These are phyloP conservation scores for Cetoscarus ocellatus DNA, from an alignment of 2,797 vertebrate species.

Conservation along the genomic window DNA sequence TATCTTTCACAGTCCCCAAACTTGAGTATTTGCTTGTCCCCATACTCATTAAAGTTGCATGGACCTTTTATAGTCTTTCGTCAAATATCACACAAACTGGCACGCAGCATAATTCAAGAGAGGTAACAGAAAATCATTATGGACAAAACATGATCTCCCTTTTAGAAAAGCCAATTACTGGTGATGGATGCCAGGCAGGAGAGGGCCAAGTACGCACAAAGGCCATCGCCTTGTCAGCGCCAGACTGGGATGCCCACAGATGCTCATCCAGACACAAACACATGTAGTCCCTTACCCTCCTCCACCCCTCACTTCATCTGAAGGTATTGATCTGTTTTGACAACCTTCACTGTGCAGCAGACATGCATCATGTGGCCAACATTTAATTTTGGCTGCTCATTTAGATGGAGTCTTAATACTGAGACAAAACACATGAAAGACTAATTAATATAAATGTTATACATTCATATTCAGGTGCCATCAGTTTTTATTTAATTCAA, in stretches of 20 bases:
- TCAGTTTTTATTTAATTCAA: too few species aligned
- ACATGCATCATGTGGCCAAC: neutral
- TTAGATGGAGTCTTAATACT: too few species aligned
- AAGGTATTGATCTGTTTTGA: slow-evolving; percentile 71
- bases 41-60: slow-evolving; percentile 56
- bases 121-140: slow-evolving; percentile 66
- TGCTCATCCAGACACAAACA: slow-evolving; percentile 10
- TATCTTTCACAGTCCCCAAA: slow-evolving; percentile 3
- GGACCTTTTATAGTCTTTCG: slow-evolving; percentile 45
- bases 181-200: slow-evolving; percentile 56
- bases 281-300: slow-evolving; percentile 9
- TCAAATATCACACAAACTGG: slow-evolving; percentile 53
- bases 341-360: slow-evolving; percentile 41
- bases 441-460: too few species aligned
- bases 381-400: neutral
- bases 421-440: too few species aligned
- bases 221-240: slow-evolving; percentile 45
- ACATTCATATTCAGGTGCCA: too few species aligned
- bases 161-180: slow-evolving; percentile 67
- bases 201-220: slow-evolving; percentile 60
- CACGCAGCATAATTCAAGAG: slow-evolving; percentile 30
- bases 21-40: slow-evolving; percentile 26
- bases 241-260: neutral
- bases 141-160: slow-evolving; percentile 62
- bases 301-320: slow-evolving; percentile 41